These are phyloP conservation scores for Brachyistius frenatus DNA, from an alignment of 2,113 vertebrate species.

Conservation along the genomic window DNA sequence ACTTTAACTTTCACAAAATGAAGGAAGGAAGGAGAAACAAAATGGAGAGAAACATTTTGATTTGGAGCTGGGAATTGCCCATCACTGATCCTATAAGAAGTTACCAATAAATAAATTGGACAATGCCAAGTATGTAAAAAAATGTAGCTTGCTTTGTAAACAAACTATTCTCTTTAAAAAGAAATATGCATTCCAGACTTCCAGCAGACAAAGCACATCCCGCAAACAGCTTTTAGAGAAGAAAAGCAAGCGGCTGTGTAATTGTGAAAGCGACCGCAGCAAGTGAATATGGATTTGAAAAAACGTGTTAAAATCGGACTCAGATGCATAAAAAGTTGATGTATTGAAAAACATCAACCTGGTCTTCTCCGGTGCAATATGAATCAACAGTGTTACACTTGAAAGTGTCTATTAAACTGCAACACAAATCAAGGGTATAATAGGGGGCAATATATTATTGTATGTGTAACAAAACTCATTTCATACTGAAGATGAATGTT, in stretches of 20 bases:
- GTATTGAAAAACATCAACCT: background rate
- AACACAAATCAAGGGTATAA: too few relatives aligned
- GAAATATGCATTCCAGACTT: background rate
- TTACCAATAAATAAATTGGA: constrained; percentile 33
- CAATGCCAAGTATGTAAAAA: constrained; percentile 27
- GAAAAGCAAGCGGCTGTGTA: too few relatives aligned
- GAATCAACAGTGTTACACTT: too few relatives aligned
- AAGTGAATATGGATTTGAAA: background rate
- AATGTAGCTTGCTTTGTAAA: constrained; percentile 21
- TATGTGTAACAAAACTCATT: too few relatives aligned
- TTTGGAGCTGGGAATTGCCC: constrained; percentile 11
- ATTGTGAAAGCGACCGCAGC: background rate
- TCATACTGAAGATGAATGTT: too few relatives aligned
- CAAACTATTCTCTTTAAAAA: background rate
- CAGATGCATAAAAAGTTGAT: background rate
- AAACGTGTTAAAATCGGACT: background rate
- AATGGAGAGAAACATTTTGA: too few relatives aligned
- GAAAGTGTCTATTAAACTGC: too few relatives aligned
- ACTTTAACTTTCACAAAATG: too few relatives aligned
- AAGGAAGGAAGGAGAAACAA: background rate
- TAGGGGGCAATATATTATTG: too few relatives aligned
- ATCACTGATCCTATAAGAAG: constrained; percentile 37
- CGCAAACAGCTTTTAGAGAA: too few relatives aligned
- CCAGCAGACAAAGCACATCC: background rate
- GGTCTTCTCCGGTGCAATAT: too few relatives aligned